These are phyloP conservation scores for Arothron firmamentum DNA, from an alignment of 2,113 vertebrate species.

Conservation along the genomic window DNA sequence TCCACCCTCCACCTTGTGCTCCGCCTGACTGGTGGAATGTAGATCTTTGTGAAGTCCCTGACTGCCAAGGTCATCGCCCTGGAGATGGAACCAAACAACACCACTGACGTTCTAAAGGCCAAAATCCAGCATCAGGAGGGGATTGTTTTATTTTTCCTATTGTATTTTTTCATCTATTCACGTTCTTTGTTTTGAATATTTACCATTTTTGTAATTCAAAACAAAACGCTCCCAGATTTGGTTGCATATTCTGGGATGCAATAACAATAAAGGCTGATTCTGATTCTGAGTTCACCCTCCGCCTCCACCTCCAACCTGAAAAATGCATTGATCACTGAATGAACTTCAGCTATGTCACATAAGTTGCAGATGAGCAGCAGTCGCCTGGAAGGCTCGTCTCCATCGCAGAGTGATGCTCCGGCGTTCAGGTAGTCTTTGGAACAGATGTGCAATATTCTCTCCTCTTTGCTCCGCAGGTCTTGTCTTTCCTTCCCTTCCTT, in stretches of 20 bases:
- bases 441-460: too few species aligned
- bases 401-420: too few species aligned
- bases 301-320: constrained; percentile 32
- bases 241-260: constrained; percentile 11
- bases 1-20: constrained; percentile 43
- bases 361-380: too few species aligned
- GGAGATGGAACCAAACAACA: constrained; percentile 27
- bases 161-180: too few species aligned
- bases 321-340: background rate
- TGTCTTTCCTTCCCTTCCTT: too few species aligned
- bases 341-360: too few species aligned
- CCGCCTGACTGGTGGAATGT: constrained; percentile 29
- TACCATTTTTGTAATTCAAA: too few species aligned
- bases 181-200: too few species aligned
- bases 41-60: too few species aligned
- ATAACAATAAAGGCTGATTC: constrained; percentile 15
- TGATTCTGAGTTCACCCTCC: constrained; percentile 24
- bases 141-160: background rate
- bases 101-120: constrained; percentile 21
- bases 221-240: background rate
- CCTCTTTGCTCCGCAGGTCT: too few species aligned
- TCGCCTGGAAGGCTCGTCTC: too few species aligned
- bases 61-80: constrained; percentile 32
- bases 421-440: too few species aligned
- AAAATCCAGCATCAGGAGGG: constrained; percentile 34